Evolutionary conservation across 2,888 invertebrate genomes (phyloP).

Genomic region (Epinotia ramella): DNA sequence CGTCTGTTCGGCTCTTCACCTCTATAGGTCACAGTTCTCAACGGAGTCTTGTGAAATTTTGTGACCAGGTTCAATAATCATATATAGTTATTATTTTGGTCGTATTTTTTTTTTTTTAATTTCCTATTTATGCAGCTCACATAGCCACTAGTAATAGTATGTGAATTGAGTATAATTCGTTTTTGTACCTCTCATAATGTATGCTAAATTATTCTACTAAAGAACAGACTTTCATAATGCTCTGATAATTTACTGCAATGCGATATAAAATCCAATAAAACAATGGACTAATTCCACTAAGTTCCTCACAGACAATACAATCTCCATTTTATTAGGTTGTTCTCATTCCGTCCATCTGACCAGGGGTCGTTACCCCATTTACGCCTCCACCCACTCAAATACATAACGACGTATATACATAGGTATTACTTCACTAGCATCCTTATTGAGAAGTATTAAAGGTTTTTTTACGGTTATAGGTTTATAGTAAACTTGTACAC

Average conservation of each 20-base stretch:
- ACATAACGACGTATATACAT: not conserved
- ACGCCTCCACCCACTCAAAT: not conserved
- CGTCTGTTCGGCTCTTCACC: too few relatives aligned
- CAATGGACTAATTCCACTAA: slow-evolving; percentile 11
- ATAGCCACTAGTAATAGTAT: too few relatives aligned
- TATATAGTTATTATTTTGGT: too few relatives aligned
- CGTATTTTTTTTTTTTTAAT: too few relatives aligned
- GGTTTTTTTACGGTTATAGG: not conserved
- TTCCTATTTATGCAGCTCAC: too few relatives aligned
- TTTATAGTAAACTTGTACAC: not conserved
- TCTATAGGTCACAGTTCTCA: too few relatives aligned
- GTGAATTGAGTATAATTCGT: too few relatives aligned
- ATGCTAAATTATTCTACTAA: too few relatives aligned
- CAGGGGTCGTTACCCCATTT: slow-evolving; percentile 5
- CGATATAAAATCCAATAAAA: slow-evolving; percentile 1
- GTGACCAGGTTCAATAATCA: too few relatives aligned
- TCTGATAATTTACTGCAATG: not conserved
- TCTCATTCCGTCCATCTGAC: slow-evolving; percentile 13
- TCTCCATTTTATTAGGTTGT: slow-evolving; percentile 13
- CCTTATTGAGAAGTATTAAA: not conserved
- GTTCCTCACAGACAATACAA: slow-evolving; percentile 20
- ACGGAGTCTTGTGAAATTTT: too few relatives aligned
- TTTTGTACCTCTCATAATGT: too few relatives aligned
- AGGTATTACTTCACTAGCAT: not conserved
- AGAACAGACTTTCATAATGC: not conserved